Base-by-base conservation (phyloP, 2,888 invertebrate species). In the Plagiodera versicolora region DNA sequence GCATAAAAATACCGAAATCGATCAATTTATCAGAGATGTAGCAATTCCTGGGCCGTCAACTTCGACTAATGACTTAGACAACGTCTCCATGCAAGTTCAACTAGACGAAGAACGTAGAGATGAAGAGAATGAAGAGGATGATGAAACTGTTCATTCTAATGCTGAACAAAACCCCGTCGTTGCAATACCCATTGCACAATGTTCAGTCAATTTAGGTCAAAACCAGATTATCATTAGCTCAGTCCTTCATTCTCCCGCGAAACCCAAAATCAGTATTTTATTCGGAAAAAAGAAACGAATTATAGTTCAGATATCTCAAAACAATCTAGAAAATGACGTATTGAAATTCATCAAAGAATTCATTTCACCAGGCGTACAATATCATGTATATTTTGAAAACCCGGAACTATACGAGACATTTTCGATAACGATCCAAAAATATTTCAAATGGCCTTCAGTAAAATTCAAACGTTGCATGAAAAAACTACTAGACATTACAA, bases 201-300 rank as follows among this genome's bases (percentile, higher is more conserved):
- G 32, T 16, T 32, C 66, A n/a, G 60, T 66, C 1, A 66, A 66
- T 50, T 64, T 28, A 10, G 61, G 64, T 20, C 11, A 56, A 56
- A 66, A 64, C 47, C 66, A 66, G 59, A 59, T 64, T 47, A 56
- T 66, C 19, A 28, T 62, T 24, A 39, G 24, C 14, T 47, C 16
- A 14, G 60, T 63, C 35, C 14, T 24, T 9, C 56, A 63, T 55
- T 54, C 60, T 17, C 62, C 64, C n/a, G n/a, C n/a, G n/a, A n/a
- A n/a, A n/a, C n/a, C n/a, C n/a, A n/a, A n/a, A n/a, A n/a, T n/a
- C n/a, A n/a, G n/a, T n/a, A n/a, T n/a, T n/a, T n/a, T n/a, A n/a
- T n/a, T n/a, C n/a, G n/a, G n/a, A n/a, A n/a, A n/a, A n/a, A n/a
- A n/a, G n/a, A n/a, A n/a, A n/a, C n/a, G n/a, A n/a, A n/a, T n/a